Conservation (phyloP, 2,113 vertebrate genomes). For the Eublepharis macularius region DNA sequence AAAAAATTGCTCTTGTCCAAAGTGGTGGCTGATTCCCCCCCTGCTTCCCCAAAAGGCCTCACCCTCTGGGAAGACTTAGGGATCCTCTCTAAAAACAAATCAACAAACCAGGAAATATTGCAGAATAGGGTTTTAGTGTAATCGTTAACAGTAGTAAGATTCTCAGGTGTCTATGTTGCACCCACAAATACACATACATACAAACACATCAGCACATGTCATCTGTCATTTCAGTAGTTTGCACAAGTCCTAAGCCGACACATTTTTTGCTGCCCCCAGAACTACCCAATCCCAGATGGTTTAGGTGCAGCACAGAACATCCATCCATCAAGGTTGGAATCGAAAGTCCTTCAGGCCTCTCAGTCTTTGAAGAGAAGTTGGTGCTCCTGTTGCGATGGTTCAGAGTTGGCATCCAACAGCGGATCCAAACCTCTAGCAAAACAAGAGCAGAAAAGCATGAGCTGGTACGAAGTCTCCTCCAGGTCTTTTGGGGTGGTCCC, state of each 20-base stretch:
- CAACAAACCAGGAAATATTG: slow-evolving; percentile 27
- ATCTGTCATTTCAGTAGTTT: slow-evolving; percentile 41
- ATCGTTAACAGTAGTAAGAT: slow-evolving; percentile 62
- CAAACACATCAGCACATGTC: background rate
- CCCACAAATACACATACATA: background rate
- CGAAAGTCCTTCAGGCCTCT: background rate
- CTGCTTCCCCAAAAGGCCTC: slow-evolving; percentile 42
- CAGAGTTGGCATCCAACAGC: background rate
- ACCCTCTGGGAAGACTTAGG: slow-evolving; percentile 33
- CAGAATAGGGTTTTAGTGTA: slow-evolving; percentile 62
- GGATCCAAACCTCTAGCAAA: background rate
- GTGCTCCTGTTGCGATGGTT: background rate
- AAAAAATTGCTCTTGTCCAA: slow-evolving; percentile 55
- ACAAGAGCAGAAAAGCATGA: background rate
- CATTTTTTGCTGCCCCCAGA: background rate
- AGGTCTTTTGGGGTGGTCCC: slow-evolving; percentile 34
- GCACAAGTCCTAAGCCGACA: background rate
- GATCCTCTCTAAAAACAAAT: slow-evolving; percentile 29
- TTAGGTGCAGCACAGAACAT: slow-evolving; percentile 1
- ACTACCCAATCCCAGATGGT: background rate
- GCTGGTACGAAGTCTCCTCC: slow-evolving; percentile 18
- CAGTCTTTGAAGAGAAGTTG: background rate
- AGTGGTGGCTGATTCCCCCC: slow-evolving; percentile 26
- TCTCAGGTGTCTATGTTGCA: slow-evolving; percentile 28
- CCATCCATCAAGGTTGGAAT: background rate